A percentile compares a stretch with the other conserved stretches of the same genome.
phyloP scores from a whole-genome alignment of 2,113 vertebrate genomes.

The Synodontis membranacea region DNA sequence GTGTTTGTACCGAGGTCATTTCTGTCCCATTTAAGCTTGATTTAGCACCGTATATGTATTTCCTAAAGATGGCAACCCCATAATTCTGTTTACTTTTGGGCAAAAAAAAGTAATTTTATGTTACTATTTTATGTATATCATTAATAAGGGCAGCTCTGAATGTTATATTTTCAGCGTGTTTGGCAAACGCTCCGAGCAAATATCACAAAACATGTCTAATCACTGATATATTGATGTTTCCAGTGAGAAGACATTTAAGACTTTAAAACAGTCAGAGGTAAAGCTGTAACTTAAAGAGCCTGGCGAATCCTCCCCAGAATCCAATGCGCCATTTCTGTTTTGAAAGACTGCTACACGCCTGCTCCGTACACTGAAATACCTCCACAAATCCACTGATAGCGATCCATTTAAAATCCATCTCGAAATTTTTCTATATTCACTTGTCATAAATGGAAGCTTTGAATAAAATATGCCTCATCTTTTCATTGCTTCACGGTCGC shows the following conservation, averaged over 20 bases:
- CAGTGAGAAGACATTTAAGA: not conserved
- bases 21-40: not conserved
- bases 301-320: no score
- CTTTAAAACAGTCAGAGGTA: not conserved
- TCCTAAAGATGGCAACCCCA: not conserved
- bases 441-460: no score
- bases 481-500: no score
- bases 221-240: not conserved
- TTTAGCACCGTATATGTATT: not conserved
- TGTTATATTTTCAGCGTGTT: no score
- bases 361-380: no score
- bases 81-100: not conserved
- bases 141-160: not conserved
- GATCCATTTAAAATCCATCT: no score
- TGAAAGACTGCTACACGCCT: no score
- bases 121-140: not conserved
- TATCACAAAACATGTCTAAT: not conserved
- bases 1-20: not conserved
- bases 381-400: no score
- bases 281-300: not conserved
- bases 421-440: no score
- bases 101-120: no score
- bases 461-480: no score
- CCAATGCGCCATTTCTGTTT: no score
- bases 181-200: not conserved